Percentiles rank a stretch among this genome's conserved stretches.
Conservation (phyloP, 2,113 vertebrate genomes). For the Oncorhynchus tshawytscha region DNA sequence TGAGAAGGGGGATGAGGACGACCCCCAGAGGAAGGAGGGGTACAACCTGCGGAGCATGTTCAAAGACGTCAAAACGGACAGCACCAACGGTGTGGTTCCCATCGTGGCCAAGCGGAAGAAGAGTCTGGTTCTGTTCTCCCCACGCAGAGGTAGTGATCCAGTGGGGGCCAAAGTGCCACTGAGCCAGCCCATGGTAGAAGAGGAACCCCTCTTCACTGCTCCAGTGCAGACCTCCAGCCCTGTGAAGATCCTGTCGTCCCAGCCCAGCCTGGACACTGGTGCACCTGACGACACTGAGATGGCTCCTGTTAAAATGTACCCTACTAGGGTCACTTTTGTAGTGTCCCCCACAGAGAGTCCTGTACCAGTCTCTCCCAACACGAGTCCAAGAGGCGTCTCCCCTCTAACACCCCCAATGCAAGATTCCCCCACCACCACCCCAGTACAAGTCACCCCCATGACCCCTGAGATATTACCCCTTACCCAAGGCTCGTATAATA, state of each 20-base stretch:
- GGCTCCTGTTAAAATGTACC: neutral
- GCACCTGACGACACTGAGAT: too few species aligned
- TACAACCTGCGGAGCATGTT: slow-evolving; percentile 74
- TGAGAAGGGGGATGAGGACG: slow-evolving; percentile 14
- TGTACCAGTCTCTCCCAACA: neutral
- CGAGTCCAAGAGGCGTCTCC: neutral
- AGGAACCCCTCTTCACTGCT: slow-evolving; percentile 11
- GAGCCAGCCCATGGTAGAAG: slow-evolving; percentile 41
- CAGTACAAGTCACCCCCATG: neutral
- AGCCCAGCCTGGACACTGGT: neutral
- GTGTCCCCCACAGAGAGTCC: neutral
- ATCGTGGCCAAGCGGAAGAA: slow-evolving; percentile 51
- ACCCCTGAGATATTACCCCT: neutral
- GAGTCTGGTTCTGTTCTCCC: slow-evolving; percentile 50
- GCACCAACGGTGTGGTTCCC: slow-evolving; percentile 37
- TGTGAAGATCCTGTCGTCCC: neutral
- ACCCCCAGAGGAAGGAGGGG: slow-evolving; percentile 28
- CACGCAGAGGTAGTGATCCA: slow-evolving; percentile 56
- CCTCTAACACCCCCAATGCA: neutral
- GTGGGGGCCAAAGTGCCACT: slow-evolving; percentile 30
- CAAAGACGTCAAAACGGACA: slow-evolving; percentile 50
- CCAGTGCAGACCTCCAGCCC: neutral
- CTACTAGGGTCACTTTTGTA: neutral
- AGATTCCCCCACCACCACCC: neutral
- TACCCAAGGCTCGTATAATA: neutral